These are phyloP conservation scores for Pygoscelis antarcticus DNA, from an alignment of 2,113 vertebrate species.

Conservation along the genomic window DNA sequence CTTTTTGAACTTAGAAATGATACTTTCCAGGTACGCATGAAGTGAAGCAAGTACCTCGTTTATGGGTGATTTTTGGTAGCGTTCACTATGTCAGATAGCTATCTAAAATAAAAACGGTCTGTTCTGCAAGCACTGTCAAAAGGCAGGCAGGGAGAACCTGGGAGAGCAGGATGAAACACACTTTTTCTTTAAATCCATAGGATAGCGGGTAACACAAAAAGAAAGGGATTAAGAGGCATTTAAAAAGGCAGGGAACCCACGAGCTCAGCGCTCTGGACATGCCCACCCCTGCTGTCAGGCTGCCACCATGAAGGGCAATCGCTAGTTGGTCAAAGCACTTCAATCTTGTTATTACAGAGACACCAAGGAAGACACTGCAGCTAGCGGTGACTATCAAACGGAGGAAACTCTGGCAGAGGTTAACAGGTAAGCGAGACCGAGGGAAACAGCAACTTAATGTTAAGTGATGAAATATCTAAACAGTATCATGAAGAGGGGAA, in stretches of 20 bases:
- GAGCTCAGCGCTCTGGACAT: fast-evolving
- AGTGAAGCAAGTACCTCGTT: too few species aligned
- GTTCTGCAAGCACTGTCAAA: fast-evolving
- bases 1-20: neutral
- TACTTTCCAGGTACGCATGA: neutral
- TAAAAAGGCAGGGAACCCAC: neutral
- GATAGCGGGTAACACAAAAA: too few species aligned
- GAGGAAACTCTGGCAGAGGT: neutral
- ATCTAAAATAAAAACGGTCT: neutral
- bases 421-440: neutral
- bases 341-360: neutral
- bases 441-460: neutral
- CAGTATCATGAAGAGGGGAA: neutral
- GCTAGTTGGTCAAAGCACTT: neutral
- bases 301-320: neutral
- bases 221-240: neutral
- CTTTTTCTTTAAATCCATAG: fast-evolving
- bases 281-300: too few species aligned
- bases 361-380: neutral
- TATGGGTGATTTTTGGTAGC: neutral
- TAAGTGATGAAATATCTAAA: neutral
- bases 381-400: fast-evolving
- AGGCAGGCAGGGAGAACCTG: neutral
- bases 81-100: fast-evolving
- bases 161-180: fast-evolving